Conservation (phyloP, 2,888 invertebrate species). For the Druceiella hillmani region DNA sequence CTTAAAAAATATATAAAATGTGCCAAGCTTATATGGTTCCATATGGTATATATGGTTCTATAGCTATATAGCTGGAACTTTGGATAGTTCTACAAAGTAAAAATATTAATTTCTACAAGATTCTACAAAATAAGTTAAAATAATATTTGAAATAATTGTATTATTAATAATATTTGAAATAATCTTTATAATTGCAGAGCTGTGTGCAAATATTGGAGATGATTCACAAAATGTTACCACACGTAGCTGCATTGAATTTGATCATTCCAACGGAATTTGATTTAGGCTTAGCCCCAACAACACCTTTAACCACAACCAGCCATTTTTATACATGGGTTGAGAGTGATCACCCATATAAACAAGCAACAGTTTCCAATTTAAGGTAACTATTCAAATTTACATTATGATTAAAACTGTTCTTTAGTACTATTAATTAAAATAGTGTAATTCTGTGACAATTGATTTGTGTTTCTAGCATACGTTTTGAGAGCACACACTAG, state of each 20-base stretch:
- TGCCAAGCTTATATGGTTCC: too few relatives aligned
- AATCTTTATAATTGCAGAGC: constrained; percentile 67
- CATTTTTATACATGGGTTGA: constrained; percentile 89
- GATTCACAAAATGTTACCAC: constrained; percentile 84
- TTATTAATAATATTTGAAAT: constrained; percentile 4
- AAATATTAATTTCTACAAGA: too few relatives aligned
- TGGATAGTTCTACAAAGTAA: too few relatives aligned
- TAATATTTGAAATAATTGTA: too few relatives aligned
- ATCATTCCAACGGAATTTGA: constrained; percentile 38
- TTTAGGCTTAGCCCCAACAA: constrained; percentile 25
- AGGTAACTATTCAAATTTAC: constrained; percentile 42
- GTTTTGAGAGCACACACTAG: too few relatives aligned
- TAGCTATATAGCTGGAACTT: too few relatives aligned
- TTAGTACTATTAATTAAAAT: too few relatives aligned
- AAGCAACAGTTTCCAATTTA: constrained; percentile 79
- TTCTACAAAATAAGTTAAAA: too few relatives aligned
- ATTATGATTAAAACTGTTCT: background rate
- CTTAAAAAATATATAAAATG: too few relatives aligned
- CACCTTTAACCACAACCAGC: constrained; percentile 60
- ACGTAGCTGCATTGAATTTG: constrained; percentile 81
- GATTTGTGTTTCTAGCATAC: too few relatives aligned
- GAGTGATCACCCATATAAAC: constrained; percentile 95
- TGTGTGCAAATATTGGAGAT: constrained; percentile 80
- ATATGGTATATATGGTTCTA: too few relatives aligned
- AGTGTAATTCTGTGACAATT: too few relatives aligned